Base-by-base conservation (phyloP, 2,888 invertebrate species). In the Netelia virgata region DNA sequence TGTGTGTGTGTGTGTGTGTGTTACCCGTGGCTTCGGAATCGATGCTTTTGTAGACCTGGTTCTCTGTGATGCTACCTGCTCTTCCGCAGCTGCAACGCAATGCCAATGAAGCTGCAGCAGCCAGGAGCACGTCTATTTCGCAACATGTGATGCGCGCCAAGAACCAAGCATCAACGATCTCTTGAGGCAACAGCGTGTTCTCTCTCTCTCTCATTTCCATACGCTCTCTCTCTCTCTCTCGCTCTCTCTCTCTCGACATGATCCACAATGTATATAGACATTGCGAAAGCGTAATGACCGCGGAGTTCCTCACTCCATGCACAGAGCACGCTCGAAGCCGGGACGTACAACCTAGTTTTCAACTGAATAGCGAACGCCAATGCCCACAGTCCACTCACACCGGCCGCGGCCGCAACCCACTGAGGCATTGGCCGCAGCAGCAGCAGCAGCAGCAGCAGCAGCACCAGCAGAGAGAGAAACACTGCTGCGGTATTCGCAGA, bases 261-360 rank as follows among this genome's bases (percentile, higher is more conserved):
- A 16, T 9, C 74, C 9, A n/a, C 63, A 73, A 61, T 63, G 47
- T 61, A 63, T 11, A 68, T 68, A 74, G 57, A 77, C 81, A 73
- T 55, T 80, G 43, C 36, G 81, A 69, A 28, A 28, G 77, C 81
- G 68, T 84, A 84, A 84, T 86, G 84, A 73, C 82, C 80, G 80
- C 78, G 78, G 63, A 66, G 85, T 82, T 69, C 74, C 86, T 80
- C 85, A 78, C 74, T 75, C 74, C 74, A 64, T 47, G 28, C 59
- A 59, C 53, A 28, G 23, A 36, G 73, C 85, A 28, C 28, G 72
- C 68, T 61, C 28, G 75, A 61, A 50, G 53, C 50, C 61, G 53
- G 20, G 80, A 72, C 72, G 74, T 63, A 64, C 81, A 84, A 77
- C 77, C 84, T 70, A 81, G 77, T 84, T 84, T 77, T 81, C 81